phyloP scores from a whole-genome alignment of 2,113 vertebrate species.

The Lepus timidus region DNA sequence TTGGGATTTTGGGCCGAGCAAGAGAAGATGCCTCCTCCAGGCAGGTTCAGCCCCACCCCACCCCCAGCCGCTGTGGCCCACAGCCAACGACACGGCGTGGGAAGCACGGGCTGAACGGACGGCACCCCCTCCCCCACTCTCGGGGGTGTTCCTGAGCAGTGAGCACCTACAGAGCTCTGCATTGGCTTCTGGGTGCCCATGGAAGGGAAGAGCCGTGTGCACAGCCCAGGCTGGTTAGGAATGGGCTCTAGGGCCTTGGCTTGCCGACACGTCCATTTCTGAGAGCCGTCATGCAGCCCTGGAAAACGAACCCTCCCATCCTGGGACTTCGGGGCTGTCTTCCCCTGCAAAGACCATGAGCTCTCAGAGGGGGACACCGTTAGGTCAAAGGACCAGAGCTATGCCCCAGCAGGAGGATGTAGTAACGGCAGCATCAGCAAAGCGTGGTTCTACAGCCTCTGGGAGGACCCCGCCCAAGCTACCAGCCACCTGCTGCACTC shows the following conservation, averaged over 20 bases:
- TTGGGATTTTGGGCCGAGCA: neutral
- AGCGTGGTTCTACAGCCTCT: neutral
- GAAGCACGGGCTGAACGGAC: neutral
- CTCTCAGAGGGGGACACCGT: neutral
- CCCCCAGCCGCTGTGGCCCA: neutral
- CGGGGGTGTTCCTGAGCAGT: neutral
- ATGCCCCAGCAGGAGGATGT: neutral
- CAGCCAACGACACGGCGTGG: neutral
- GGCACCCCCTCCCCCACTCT: too few relatives aligned
- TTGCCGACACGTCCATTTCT: neutral
- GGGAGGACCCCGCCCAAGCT: accelerated
- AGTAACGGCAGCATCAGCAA: neutral
- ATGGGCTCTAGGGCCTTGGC: neutral
- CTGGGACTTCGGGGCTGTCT: neutral
- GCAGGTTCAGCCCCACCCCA: neutral
- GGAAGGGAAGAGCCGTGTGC: neutral
- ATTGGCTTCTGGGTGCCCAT: neutral
- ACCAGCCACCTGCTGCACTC: neutral
- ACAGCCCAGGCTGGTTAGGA: neutral
- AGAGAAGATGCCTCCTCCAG: neutral
- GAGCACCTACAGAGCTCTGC: neutral
- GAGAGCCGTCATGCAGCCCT: neutral
- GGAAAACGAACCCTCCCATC: neutral
- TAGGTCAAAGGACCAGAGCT: neutral
- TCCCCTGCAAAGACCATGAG: neutral